phyloP scores from a whole-genome alignment of 2,113 vertebrate genomes.

The Reinhardtius hippoglossoides region DNA sequence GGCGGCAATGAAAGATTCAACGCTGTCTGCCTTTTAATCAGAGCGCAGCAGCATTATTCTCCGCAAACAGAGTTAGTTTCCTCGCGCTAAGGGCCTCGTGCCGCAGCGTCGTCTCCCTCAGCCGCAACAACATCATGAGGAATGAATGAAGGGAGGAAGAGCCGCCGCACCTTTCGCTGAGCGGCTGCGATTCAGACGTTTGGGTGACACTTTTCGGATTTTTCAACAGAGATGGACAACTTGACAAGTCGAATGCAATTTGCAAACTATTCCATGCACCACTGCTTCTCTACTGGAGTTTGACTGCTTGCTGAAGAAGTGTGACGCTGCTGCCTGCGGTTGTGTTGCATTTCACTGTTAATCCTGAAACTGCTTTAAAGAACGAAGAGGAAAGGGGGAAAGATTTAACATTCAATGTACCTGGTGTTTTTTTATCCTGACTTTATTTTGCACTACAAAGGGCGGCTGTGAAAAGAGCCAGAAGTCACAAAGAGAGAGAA shows the following conservation, averaged over 20 bases:
- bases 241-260: not conserved
- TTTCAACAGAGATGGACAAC: not conserved
- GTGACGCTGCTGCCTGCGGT: not conserved
- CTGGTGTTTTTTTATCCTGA: too few species aligned
- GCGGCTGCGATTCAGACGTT: not conserved
- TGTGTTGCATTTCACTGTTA: too few species aligned
- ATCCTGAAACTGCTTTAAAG: too few species aligned
- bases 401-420: too few species aligned
- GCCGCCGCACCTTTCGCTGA: not conserved
- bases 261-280: not conserved
- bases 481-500: too few species aligned
- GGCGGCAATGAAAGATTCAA: constrained; percentile 71
- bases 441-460: too few species aligned
- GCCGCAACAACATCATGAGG: not conserved
- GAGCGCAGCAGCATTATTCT: constrained; percentile 33
- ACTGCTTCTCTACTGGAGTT: not conserved
- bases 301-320: not conserved
- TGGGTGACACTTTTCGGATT: not conserved
- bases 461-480: too few species aligned
- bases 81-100: constrained; percentile 3
- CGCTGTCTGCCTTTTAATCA: constrained; percentile 59
- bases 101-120: not conserved
- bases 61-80: constrained; percentile 39
- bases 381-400: too few species aligned
- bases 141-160: not conserved